A percentile compares a stretch with the other conserved stretches of the same genome.
Evolutionary conservation across 2,888 invertebrate genomes (phyloP).

Genomic region (Andricus quercusramuli): DNA sequence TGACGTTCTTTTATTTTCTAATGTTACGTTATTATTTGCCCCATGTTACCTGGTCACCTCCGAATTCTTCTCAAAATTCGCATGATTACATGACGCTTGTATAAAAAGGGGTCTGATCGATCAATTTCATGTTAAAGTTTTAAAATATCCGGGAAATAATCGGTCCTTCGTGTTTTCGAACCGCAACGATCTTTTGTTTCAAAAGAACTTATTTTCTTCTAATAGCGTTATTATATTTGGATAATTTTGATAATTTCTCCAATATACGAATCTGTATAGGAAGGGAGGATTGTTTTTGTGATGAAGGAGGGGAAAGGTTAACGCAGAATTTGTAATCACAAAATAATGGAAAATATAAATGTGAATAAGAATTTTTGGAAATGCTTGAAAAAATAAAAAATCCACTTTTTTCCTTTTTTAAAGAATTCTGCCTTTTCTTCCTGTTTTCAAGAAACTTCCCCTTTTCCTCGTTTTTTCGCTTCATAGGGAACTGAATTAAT

Average conservation of each 20-base stretch:
- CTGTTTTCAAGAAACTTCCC: no score
- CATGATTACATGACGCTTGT: slow-evolving; percentile 34
- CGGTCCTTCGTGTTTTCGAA: slow-evolving; percentile 2
- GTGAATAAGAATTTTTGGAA: no score
- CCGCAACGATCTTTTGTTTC: background rate
- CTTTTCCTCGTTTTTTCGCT: no score
- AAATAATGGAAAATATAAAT: no score
- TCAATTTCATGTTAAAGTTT: slow-evolving; percentile 1
- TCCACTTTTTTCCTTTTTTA: no score
- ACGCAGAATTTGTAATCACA: no score
- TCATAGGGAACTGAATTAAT: no score
- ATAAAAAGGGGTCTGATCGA: background rate
- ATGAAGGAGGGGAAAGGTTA: no score
- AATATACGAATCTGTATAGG: background rate
- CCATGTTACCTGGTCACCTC: slow-evolving; percentile 28
- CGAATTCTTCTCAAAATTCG: slow-evolving; percentile 21
- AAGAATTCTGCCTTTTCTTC: no score
- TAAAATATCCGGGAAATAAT: background rate
- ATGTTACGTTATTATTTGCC: slow-evolving; percentile 35
- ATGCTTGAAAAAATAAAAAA: no score
- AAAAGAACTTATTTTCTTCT: background rate
- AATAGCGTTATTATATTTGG: background rate
- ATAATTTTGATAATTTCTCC: background rate
- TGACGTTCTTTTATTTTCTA: slow-evolving; percentile 32
- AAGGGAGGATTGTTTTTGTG: no score